phyloP scores from a whole-genome alignment of 92 coral and sea anemone genomes.

The Umimayanthus kanabou region DNA sequence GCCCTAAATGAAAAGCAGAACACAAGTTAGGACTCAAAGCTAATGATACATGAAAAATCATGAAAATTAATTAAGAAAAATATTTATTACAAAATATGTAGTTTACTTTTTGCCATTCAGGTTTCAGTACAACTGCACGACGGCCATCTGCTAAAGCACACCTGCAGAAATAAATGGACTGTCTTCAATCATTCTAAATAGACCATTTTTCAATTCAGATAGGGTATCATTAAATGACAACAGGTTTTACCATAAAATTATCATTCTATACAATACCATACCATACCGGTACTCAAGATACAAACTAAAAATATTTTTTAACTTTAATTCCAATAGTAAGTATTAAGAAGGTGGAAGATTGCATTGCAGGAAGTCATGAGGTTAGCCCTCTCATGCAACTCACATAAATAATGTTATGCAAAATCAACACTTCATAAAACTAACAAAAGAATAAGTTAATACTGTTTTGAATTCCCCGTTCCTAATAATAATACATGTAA shows the following conservation, averaged over 20 bases:
- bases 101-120: slow-evolving; percentile 92
- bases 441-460: too few species aligned
- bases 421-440: too few species aligned
- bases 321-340: too few species aligned
- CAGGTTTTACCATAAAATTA: background rate
- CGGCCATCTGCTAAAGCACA: slow-evolving; percentile 88
- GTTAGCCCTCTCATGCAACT: too few species aligned
- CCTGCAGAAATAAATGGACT: slow-evolving; percentile 40
- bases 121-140: slow-evolving; percentile 83
- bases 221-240: background rate
- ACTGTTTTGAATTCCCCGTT: too few species aligned
- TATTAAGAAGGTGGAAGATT: too few species aligned
- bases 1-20: slow-evolving; percentile 63
- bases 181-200: background rate
- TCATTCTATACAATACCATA: too few species aligned
- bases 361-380: too few species aligned
- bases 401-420: too few species aligned
- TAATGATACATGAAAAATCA: background rate
- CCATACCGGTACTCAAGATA: too few species aligned
- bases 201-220: background rate
- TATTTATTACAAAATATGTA: background rate
- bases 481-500: too few species aligned
- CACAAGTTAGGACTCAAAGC: background rate
- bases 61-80: background rate
- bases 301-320: too few species aligned